These are phyloP conservation scores for Coluber constrictor DNA, from an alignment of 2,797 vertebrate genomes.

Conservation along the genomic window DNA sequence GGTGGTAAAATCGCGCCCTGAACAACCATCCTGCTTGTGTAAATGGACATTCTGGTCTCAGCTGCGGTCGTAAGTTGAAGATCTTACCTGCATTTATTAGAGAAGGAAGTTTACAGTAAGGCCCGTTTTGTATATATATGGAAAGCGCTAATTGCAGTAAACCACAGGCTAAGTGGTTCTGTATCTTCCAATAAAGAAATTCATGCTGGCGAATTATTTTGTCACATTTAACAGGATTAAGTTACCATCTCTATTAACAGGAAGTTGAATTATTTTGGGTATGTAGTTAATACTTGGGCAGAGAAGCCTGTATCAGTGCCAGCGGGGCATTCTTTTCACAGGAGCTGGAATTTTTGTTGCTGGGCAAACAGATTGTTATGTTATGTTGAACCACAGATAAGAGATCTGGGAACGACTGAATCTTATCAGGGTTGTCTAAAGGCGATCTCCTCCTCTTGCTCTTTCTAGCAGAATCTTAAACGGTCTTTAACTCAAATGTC, in stretches of 20 bases:
- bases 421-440: background rate
- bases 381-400: background rate
- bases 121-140: background rate
- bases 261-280: background rate
- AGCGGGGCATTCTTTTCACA: background rate
- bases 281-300: background rate
- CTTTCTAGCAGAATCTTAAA: background rate
- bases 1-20: background rate
- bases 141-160: background rate
- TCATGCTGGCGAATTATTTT: background rate
- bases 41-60: background rate
- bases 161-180: background rate
- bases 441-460: background rate
- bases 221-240: background rate
- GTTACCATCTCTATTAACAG: background rate
- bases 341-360: background rate
- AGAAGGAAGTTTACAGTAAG: background rate
- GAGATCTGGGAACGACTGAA: background rate
- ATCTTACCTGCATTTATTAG: background rate
- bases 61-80: rapidly evolving
- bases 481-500: background rate
- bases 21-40: background rate
- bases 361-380: background rate
- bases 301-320: background rate
- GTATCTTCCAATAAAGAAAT: background rate